Percentiles rank a stretch among this genome's conserved stretches.
phyloP scores from a whole-genome alignment of 2,113 vertebrate genomes.

The Isurus oxyrinchus region DNA sequence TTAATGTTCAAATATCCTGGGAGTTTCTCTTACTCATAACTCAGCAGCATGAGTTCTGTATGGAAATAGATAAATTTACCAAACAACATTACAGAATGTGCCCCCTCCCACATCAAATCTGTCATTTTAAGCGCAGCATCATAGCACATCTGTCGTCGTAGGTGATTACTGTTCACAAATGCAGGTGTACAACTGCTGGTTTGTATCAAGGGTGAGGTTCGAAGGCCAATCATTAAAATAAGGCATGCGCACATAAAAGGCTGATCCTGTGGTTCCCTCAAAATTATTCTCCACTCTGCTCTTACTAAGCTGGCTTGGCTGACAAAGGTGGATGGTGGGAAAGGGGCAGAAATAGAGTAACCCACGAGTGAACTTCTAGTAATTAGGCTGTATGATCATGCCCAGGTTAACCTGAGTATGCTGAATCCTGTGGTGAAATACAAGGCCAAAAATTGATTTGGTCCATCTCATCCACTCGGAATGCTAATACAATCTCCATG shows the following conservation, averaged over 20 bases:
- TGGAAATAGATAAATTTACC: background rate
- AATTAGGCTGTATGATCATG: background rate
- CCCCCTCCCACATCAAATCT: background rate
- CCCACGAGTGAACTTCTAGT: background rate
- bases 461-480: background rate
- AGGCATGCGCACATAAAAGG: background rate
- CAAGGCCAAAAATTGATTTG: background rate
- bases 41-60: background rate
- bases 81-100: background rate
- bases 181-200: background rate
- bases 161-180: background rate
- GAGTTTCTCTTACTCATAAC: background rate
- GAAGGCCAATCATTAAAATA: background rate
- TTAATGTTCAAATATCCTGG: background rate
- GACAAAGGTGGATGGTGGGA: background rate
- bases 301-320: background rate
- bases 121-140: background rate
- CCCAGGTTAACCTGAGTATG: background rate
- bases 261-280: background rate
- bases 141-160: background rate
- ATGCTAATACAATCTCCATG: background rate
- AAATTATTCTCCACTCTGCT: background rate
- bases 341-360: background rate
- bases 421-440: background rate
- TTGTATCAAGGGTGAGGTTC: background rate